Base-by-base conservation (phyloP, 1,140 invertebrate species). In the Fopius arisanus region DNA sequence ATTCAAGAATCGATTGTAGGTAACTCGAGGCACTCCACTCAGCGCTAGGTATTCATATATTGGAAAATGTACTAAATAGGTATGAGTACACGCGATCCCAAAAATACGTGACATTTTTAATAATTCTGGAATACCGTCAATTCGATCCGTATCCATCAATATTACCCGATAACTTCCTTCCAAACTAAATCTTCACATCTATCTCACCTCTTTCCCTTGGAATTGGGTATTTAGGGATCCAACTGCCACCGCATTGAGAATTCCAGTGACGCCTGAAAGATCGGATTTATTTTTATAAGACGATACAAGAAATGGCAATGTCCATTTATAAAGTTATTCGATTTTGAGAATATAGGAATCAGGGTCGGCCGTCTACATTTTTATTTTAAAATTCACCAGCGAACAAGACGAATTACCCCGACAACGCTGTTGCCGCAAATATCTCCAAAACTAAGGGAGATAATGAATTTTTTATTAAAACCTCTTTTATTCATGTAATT, bases 101-200 rank as follows among this genome's bases (percentile, higher is more conserved):
- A 67, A 67, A 67, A 67, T 67, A 67, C 37, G 37, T 67, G 66
- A 67, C 66, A 67, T 67, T 67, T 43, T 67, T 21, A 67, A 67
- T 67, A 67, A 67, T 67, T 41, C 14, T 3, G 14, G 21, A 41
- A 26, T 67, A 67, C 23, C 41, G 66, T 41, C 41, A 41, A 67
- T 67, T 43, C 23, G 21, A 67, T 43, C 66, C 21, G 40, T 23
- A 40, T 28, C n/a, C 37, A 67, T 67, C 37, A 67, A 67, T 67
- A 21, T 40, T 67, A 41, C n/a, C 14, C 43, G 43, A 14, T 14
- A 59, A 5, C 10, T 3, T 59, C 54, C 21, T 26, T 26, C 7
- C 54, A 59, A 59, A 59, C 54, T 59, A 19, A 51, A 19, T 51
- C 43, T 51, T 16, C n/a, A 51, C 12, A 37, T 37, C 9, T 2